These are phyloP conservation scores for Sebastes cheni DNA, from an alignment of 2,797 vertebrate genomes.

Conservation along the genomic window DNA sequence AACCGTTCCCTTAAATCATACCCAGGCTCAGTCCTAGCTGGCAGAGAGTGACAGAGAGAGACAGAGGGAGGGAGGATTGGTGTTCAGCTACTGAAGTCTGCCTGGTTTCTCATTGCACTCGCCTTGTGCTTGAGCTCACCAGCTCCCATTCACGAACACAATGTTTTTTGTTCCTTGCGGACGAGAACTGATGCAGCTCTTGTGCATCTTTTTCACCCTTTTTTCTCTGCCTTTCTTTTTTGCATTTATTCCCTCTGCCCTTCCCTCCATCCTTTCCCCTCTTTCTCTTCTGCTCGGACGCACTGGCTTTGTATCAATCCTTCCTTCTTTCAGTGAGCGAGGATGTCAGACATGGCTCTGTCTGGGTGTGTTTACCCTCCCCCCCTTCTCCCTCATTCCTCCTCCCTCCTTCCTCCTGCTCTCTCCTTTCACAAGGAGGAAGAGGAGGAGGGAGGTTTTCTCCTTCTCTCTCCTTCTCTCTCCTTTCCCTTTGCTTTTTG, in stretches of 20 bases:
- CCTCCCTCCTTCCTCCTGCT: conserved; percentile 53
- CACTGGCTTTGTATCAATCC: conserved; percentile 59
- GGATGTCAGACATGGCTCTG: conserved; percentile 80
- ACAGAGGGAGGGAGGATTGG: conserved; percentile 51
- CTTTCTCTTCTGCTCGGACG: conserved; percentile 44
- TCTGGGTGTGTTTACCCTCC: conserved; percentile 78
- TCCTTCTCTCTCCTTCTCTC: conserved; percentile 35
- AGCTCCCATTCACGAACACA: conserved; percentile 76
- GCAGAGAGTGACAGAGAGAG: conserved; percentile 53
- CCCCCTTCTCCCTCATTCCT: conserved; percentile 61
- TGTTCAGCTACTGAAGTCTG: conserved; percentile 63
- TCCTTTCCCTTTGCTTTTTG: conserved; percentile 14
- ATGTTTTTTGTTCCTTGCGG: conserved; percentile 72
- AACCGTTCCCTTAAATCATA: conserved; percentile 59
- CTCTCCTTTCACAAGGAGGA: conserved; percentile 58
- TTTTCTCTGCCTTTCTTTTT: conserved; percentile 29
- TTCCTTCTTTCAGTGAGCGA: conserved; percentile 66
- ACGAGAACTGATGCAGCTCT: conserved; percentile 73
- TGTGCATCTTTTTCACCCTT: conserved; percentile 65
- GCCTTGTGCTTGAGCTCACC: conserved; percentile 66
- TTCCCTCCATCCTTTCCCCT: conserved; percentile 46
- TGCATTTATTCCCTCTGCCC: conserved; percentile 47
- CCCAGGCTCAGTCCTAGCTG: conserved; percentile 64
- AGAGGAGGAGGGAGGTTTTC: conserved; percentile 29
- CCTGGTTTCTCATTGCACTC: conserved; percentile 71